Evolutionary conservation across 1,140 invertebrate species (phyloP), one percentile per base, ranked within the genome.

Genomic region (Drosophila prosaltans): DNA sequence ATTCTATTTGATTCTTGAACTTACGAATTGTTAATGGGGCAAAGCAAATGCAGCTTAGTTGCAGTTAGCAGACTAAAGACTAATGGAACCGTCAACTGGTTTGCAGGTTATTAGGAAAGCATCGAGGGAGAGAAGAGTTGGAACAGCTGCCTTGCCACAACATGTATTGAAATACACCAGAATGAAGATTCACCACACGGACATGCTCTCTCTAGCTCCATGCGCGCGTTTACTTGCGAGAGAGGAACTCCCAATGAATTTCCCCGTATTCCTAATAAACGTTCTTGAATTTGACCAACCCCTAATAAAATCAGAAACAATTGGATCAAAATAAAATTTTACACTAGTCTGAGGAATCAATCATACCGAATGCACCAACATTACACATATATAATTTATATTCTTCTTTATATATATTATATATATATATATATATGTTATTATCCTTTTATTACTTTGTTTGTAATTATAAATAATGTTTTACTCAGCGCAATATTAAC

Each of bases 21-120:
- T 80, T 80, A 88, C 88, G 83, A 86, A 86, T 86, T 88, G 83
- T 74, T 86, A 88, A 88, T 88, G 79, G 83, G 73, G 79, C 70
- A 85, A 81, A 80, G 75, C 74, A 85, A 81, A 80, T 86, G 82
- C 82, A 86, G 83, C 72, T 65, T 32, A 58, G 41, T 26, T 78
- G 75, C 80, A 82, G 68, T 61, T 58, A 74, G 4, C 58, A 69
- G 43, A 79, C 79, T 69, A 75, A 85, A 82, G 88, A 85, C 79
- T 78, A 69, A 85, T 85, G 83, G 64, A 63, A 57, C 39, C 28
- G 48, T 3, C 24, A 9, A 32, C 36, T 41, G 36, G n/a, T 26
- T 48, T 21, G 2, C 10, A 43, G 11, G 41, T 5, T 3, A 24
- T 8, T 21, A 24, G 21, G 30, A 28, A 21, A 68, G 48, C 28